Base-by-base conservation (phyloP, 2,888 invertebrate genomes). In the Ischnus inquisitorius region DNA sequence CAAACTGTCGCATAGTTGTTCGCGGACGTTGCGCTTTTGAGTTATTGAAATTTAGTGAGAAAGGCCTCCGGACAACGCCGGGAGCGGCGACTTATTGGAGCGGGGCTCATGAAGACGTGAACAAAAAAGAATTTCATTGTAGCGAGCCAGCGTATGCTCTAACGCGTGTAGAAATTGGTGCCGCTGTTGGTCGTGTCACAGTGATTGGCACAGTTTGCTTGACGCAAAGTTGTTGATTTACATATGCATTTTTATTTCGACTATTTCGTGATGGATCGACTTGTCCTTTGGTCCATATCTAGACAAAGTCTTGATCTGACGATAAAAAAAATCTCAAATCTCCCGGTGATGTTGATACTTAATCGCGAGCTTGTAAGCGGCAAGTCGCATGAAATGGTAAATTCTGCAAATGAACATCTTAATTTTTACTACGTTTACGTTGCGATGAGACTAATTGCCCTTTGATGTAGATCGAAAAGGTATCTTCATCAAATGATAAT, bases 81-180 rank as follows among this genome's bases (percentile, higher is more conserved):
- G n/a, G 41, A 54, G 6, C 48, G 39, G n/a, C 67, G 71, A 71
- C 67, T 79, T 82, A 71, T 68, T 60, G 76, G 62, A 60, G 68
- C 69, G 62, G 48, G 76, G 85, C 91, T 91, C 91, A 90, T 92
- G 91, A 92, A 90, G 84, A 84, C 85, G 14, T 65, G 86, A 90
- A 91, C 90, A 67, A 57, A 65, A 22, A 62, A 54, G 14, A 60
- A 88, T 88, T 91, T 91, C 89, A 88, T 89, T 34, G 43, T 57
- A 91, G 91, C 89, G 90, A 90, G 88, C 87, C 90, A 89, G 90
- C 88, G 88, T 86, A 88, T 86, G 83, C 84, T 76, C 84, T 83
- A 85, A 85, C 80, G 84, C 85, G 76, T 86, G 81, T 10, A 75
- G 54, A 79, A 41, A 65, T 43, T 19, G 10, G 39, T 5, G 12